Evolutionary conservation across 2,113 vertebrate species (phyloP), one percentile per base, ranked within the genome.

Genomic region (Natator depressus): DNA sequence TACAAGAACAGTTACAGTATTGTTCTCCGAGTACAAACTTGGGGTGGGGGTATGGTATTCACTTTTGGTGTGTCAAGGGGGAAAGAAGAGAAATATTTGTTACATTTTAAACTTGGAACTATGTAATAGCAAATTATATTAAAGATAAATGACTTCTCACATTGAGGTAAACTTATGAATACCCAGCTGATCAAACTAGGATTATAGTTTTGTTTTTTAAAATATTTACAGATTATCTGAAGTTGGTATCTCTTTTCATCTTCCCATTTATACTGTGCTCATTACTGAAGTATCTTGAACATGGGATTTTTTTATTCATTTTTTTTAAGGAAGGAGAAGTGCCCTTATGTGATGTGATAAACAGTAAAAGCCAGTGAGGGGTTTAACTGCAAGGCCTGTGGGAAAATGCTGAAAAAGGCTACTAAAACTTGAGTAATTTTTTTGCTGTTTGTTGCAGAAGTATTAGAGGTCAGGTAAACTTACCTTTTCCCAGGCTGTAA

Each of bases 391-490:
- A 55, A 46, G 35, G 76, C 9, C 35, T 81, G 24, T 22, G 89
- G 93, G 31, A 81, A 20, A 69, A 69, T 4, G 3, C 65, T 31
- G 2, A 20, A 0, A 55, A 79, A 27, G 16, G 0, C 14, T 5
- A 0, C 8, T 1, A 10, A 27, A 0, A 0, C 29, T 82, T 20
- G 83, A 24, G 24, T 29, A 8, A 1, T 35, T 4, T 4, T 57
- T 2, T 1, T 3, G 91, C 24, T 17, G 38, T 49, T 27, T 38
- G 54, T 55, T n/a, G 0, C 8, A 2, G 54, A n/a, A 5, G 4
- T 3, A 59, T 38, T 0, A 49, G 12, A 25, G 75, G 47, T 12
- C n/a, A 0, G n/a, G 62, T 51, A 10, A 1, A 2, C 81, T 80
- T 69, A 7, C 27, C 54, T 10, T 38, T 27, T 1, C 46, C 10